Evolutionary conservation across 2,888 invertebrate species (phyloP).

Genomic region (Gordius sp.): DNA sequence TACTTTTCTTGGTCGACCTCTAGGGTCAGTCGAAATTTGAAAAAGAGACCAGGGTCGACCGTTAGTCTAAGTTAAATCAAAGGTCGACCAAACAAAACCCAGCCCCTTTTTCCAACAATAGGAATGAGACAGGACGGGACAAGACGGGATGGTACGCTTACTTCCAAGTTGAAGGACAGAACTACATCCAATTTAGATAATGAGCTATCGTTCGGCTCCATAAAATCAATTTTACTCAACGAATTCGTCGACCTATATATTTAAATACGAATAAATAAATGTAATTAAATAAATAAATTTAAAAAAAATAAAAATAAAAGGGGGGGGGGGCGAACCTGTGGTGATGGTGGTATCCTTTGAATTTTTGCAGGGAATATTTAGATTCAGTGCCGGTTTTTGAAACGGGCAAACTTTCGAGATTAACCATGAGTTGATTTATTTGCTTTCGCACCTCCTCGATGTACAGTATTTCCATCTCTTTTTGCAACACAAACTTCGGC

Average conservation of each 20-base stretch:
- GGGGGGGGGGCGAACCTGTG: constrained; percentile 46
- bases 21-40: no score
- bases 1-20: no score
- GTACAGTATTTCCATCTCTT: constrained; percentile 98
- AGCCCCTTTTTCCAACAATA: no score
- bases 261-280: constrained; percentile 25
- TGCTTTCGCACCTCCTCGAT: constrained; percentile 90
- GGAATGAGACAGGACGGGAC: no score
- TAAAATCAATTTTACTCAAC: constrained; percentile 48
- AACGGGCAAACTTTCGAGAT: constrained; percentile 89
- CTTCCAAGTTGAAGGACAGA: constrained; percentile 78
- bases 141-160: no score
- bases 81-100: no score
- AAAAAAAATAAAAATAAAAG: background rate
- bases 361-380: constrained; percentile 36
- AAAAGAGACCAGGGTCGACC: no score
- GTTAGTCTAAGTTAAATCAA: no score
- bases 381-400: constrained; percentile 82
- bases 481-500: constrained; percentile 83
- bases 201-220: constrained; percentile 62
- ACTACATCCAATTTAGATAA: constrained; percentile 94
- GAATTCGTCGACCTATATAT: constrained; percentile 30
- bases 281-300: background rate
- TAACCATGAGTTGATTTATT: constrained; percentile 89
- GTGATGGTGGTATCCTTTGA: constrained; percentile 61